Evolutionary conservation across 30 jellyfish, hydroid and myxozoan genomes (phyloP).

Genomic region (Aurelia sp.): DNA sequence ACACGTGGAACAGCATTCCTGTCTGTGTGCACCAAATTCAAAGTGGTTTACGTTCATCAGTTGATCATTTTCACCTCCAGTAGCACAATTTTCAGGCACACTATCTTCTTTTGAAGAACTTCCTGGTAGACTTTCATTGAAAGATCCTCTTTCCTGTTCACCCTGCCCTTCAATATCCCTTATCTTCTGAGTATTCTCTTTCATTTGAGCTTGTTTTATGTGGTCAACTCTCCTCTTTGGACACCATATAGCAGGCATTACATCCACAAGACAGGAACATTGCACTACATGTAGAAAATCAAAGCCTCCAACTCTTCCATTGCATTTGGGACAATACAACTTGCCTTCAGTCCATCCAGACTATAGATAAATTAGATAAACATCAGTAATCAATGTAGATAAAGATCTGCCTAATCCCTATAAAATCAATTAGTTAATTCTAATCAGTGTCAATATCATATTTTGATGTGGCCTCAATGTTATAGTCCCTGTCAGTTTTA

Average conservation of each 20-base stretch:
- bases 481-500: too few relatives aligned
- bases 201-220: background rate
- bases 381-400: too few relatives aligned
- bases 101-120: background rate
- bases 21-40: background rate
- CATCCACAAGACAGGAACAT: constrained; percentile 78
- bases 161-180: background rate
- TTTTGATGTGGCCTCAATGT: too few relatives aligned
- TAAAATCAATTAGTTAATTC: too few relatives aligned
- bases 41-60: background rate
- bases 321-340: constrained; percentile 94
- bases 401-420: too few relatives aligned
- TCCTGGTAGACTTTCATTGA: background rate
- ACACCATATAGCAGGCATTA: constrained; percentile 92
- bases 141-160: background rate
- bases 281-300: constrained; percentile 84
- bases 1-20: background rate
- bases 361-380: constrained; percentile 31
- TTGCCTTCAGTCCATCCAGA: constrained; percentile 98
- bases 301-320: constrained; percentile 94
- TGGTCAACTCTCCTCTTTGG: constrained; percentile 89
- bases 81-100: background rate
- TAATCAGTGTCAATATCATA: too few relatives aligned
- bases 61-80: background rate
- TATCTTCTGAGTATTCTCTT: background rate